Evolutionary conservation across 2,113 vertebrate genomes (phyloP).

Genomic region (Oryzias curvinotus): DNA sequence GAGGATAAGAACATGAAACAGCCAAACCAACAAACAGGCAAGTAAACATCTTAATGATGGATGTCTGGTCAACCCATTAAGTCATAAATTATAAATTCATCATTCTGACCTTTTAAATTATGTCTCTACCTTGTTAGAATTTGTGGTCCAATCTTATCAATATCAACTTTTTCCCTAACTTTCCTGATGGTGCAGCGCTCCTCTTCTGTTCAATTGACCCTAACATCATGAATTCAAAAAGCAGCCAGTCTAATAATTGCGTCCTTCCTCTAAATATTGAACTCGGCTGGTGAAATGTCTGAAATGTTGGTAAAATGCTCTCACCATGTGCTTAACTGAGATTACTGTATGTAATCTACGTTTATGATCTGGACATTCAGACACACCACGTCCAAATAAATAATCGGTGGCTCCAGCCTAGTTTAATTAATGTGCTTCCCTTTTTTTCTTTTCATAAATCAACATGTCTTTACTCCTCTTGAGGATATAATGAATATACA

Average conservation of each 20-base stretch:
- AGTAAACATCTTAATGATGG: too few relatives aligned
- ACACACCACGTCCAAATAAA: constrained; percentile 37
- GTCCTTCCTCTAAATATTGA: neutral
- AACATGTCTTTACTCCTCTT: too few relatives aligned
- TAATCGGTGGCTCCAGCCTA: neutral
- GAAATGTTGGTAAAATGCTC: neutral
- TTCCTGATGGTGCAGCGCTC: constrained; percentile 22
- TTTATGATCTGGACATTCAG: constrained; percentile 31
- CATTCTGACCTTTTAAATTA: too few relatives aligned
- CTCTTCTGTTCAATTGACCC: constrained; percentile 32
- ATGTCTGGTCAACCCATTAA: neutral
- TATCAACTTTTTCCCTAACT: constrained; percentile 32
- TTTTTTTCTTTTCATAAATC: neutral
- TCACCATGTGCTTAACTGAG: constrained; percentile 7
- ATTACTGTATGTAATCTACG: constrained; percentile 10
- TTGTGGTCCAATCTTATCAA: constrained; percentile 28
- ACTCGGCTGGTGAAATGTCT: too few relatives aligned
- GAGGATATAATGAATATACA: neutral
- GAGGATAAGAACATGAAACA: neutral
- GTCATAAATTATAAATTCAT: neutral
- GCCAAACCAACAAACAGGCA: neutral
- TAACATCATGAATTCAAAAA: constrained; percentile 7
- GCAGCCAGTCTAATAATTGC: neutral
- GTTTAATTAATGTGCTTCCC: neutral
- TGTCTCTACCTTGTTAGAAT: constrained; percentile 22